A percentile compares a stretch with the other conserved stretches of the same genome.
These are phyloP conservation scores for Lampropteryx suffumata DNA, from an alignment of 2,888 invertebrate species.

Conservation along the genomic window DNA sequence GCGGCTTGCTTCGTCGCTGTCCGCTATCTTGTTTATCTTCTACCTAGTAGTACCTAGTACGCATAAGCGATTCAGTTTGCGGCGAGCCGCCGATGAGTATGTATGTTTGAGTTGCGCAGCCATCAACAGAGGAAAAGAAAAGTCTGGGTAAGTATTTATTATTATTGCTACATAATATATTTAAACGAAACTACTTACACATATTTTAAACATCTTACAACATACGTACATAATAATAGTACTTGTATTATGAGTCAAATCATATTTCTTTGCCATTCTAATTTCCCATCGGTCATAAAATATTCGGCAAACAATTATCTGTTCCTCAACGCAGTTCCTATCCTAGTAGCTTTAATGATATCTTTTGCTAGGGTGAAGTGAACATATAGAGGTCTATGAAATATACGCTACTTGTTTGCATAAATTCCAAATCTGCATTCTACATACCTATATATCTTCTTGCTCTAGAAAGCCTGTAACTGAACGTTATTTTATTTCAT, in stretches of 20 bases:
- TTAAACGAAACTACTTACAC: too few species aligned
- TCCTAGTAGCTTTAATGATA: slow-evolving; percentile 31
- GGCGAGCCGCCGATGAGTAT: too few species aligned
- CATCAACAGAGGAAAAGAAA: slow-evolving; percentile 22
- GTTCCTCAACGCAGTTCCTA: slow-evolving; percentile 32
- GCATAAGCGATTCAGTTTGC: too few species aligned
- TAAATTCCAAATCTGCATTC: slow-evolving; percentile 27
- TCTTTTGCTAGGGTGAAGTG: slow-evolving; percentile 25
- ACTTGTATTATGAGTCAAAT: too few species aligned
- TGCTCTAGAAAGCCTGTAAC: slow-evolving; percentile 22
- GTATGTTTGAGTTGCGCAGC: too few species aligned
- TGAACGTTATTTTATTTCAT: slow-evolving; percentile 9
- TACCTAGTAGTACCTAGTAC: too few species aligned
- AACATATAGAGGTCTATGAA: slow-evolving; percentile 35
- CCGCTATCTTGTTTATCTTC: too few species aligned
- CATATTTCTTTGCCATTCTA: slow-evolving; percentile 25
- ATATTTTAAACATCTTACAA: too few species aligned
- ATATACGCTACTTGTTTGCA: slow-evolving; percentile 30
- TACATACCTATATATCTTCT: slow-evolving; percentile 31
- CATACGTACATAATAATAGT: too few species aligned
- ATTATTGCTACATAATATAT: too few species aligned
- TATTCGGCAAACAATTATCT: slow-evolving; percentile 35
- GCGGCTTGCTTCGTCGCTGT: too few species aligned
- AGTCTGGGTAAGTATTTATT: too few species aligned
- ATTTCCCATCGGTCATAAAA: slow-evolving; percentile 30